Base-by-base conservation (phyloP, 2,888 invertebrate genomes). In the Ecliptopera silaceata region DNA sequence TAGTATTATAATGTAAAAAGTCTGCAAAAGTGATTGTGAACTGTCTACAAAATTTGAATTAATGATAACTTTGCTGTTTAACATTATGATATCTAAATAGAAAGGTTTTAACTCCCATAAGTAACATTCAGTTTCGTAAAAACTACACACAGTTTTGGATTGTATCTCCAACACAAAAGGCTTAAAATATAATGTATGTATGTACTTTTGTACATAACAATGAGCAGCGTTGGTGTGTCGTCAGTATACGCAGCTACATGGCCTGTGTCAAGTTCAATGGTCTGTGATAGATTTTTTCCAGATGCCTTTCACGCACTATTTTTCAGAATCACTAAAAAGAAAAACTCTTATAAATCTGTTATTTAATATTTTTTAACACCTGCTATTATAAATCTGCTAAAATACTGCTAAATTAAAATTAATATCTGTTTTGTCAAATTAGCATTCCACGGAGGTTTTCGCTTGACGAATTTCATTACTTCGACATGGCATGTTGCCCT, bases 221-320 rank as follows among this genome's bases (percentile, higher is more conserved):
- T 69, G 65, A 69, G 57, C 49, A 69, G 57, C 49, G 48, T 48
- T 47, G 48, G 46, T 57, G 38, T 53, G 55, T 52, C 45, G 52
- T 57, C 52, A 59, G 51, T 54, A n/a, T n/a, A 31, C 29, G 48
- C 57, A 41, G 60, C 46, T 57, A 61, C 59, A 59, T 66, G 39
- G 51, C 46, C 54, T 47, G 48, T 64, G 64, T 64, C 63, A 59
- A 36, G 54, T 56, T 61, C 65, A 68, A 65, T 68, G 64, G 57
- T 57, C 55, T 54, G 64, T 49, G 56, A 64, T 52, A 57, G 38
- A 62, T 50, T 60, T 56, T 62, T 57, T 56, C 61, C 50, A 57
- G 62, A 59, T 48, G 54, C 36, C 48, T 59, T 54, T 48, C 50
- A 48, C 34, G 43, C 31, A 26, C 22, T 51, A 26, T 32, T 54